These are phyloP conservation scores for Chelmon rostratus DNA, from an alignment of 2,797 vertebrate genomes.

Conservation along the genomic window DNA sequence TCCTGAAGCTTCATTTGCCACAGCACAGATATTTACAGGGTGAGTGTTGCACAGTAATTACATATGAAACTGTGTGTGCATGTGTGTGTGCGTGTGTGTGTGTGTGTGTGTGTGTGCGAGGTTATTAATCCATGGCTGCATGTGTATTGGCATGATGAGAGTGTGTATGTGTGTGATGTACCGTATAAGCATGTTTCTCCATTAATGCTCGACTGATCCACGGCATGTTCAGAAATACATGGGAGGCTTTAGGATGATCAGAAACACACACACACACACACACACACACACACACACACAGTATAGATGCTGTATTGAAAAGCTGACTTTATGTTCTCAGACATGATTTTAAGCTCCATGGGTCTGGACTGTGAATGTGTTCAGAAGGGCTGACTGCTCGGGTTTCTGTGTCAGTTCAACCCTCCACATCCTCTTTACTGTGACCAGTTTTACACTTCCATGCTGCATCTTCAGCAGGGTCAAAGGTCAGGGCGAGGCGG, in stretches of 20 bases:
- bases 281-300: constrained; percentile 5
- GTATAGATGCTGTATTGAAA: background rate
- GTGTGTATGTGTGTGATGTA: constrained; percentile 34
- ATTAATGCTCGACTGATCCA: constrained; percentile 36
- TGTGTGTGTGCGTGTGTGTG: constrained; percentile 22
- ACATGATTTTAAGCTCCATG: background rate
- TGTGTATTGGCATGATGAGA: constrained; percentile 2
- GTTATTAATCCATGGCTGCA: constrained; percentile 21
- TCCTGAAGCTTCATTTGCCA: constrained; percentile 8
- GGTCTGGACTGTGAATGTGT: background rate
- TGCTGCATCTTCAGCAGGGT: background rate
- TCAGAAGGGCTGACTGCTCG: constrained; percentile 5
- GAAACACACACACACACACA: constrained; percentile 16
- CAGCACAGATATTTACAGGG: background rate
- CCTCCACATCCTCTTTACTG: background rate
- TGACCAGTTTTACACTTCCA: background rate
- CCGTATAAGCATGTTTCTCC: constrained; percentile 42
- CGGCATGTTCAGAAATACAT: constrained; percentile 27
- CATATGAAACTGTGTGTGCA: background rate
- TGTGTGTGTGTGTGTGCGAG: background rate
- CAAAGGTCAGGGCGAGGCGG: constrained; percentile 20
- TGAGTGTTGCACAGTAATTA: too few relatives aligned
- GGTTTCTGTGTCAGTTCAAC: background rate
- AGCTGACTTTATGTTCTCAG: constrained; percentile 1
- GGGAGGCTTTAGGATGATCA: constrained; percentile 17